Percentiles rank a stretch among this genome's conserved stretches.
Evolutionary conservation across 2,113 vertebrate species (phyloP).

Genomic region (Ploceus nigricollis): DNA sequence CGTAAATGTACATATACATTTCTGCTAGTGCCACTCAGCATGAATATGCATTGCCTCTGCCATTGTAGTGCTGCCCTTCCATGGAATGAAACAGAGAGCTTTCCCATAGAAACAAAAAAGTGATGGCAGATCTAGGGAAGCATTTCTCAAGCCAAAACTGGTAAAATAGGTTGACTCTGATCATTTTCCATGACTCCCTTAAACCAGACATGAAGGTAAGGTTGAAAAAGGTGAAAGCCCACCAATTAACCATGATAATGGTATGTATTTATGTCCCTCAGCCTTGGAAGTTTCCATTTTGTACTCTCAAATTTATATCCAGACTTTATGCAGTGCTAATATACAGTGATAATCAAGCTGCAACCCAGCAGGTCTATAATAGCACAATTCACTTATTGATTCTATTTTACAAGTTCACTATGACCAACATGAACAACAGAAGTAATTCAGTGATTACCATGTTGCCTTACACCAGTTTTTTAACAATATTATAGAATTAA

Average conservation of each 20-base stretch:
- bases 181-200: neutral
- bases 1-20: neutral
- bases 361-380: neutral
- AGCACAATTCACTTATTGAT: neutral
- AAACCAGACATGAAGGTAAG: neutral
- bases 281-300: neutral
- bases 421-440: neutral
- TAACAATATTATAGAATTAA: neutral
- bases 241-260: neutral
- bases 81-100: neutral
- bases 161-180: neutral
- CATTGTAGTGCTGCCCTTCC: neutral
- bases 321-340: neutral
- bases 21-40: neutral
- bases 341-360: neutral
- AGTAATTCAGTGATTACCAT: neutral
- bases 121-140: neutral
- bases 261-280: neutral
- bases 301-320: neutral
- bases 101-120: neutral
- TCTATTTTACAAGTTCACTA: neutral
- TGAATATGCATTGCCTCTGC: neutral
- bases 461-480: neutral
- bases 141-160: neutral
- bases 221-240: neutral